Conservation (phyloP, 2,113 vertebrate species). For the Pao palembangensis region DNA sequence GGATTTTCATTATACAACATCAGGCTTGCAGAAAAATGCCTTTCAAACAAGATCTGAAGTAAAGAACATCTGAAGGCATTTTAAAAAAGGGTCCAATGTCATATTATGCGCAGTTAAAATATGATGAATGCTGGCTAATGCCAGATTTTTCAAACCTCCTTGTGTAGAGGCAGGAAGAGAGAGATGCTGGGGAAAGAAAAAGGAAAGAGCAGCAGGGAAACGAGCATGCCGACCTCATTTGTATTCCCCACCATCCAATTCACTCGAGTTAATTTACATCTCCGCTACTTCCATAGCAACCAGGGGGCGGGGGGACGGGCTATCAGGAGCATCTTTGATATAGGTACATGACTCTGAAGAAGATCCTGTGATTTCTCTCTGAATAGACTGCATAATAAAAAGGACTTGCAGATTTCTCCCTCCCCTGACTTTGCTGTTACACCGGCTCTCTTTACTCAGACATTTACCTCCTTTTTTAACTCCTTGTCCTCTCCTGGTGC, state of each 20-base stretch:
- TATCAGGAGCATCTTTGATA: slow-evolving; percentile 86
- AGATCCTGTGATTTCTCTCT: slow-evolving; percentile 68
- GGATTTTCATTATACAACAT: not conserved
- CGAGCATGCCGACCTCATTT: slow-evolving; percentile 79
- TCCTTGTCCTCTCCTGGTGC: slow-evolving; percentile 11
- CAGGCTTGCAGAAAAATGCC: not conserved
- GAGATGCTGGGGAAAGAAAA: slow-evolving; percentile 36
- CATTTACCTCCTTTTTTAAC: slow-evolving; percentile 32
- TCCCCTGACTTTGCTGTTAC: slow-evolving; percentile 40
- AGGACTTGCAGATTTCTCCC: slow-evolving; percentile 8
- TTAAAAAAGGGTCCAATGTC: not conserved
- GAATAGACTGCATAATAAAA: slow-evolving; percentile 48
- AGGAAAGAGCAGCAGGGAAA: slow-evolving; percentile 57
- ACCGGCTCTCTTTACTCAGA: slow-evolving; percentile 48
- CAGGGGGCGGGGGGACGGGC: slow-evolving; percentile 79
- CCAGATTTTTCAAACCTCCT: slow-evolving; percentile 15
- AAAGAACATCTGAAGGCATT: not conserved
- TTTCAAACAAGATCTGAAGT: too few relatives aligned
- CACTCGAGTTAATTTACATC: slow-evolving; percentile 89
- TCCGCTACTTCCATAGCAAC: slow-evolving; percentile 81
- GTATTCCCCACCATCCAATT: slow-evolving; percentile 85
- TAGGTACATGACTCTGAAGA: slow-evolving; percentile 73
- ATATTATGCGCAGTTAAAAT: slow-evolving; percentile 21
- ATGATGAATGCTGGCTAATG: slow-evolving; percentile 4
- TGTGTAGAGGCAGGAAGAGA: slow-evolving; percentile 16